phyloP scores from a whole-genome alignment of 2,888 invertebrate species.

The Hyposoter didymator region DNA sequence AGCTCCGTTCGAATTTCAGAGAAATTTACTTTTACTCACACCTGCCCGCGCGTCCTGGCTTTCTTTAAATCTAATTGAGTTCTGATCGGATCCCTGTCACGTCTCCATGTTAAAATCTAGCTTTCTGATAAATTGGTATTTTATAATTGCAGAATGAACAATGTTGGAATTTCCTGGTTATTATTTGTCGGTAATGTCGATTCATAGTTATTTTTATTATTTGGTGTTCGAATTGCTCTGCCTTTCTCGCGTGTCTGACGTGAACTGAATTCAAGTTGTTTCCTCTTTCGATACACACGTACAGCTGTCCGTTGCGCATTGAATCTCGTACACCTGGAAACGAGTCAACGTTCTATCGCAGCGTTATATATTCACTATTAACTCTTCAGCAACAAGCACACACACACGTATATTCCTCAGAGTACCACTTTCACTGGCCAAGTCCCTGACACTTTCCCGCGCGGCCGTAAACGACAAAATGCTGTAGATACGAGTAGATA shows the following conservation, averaged over 20 bases:
- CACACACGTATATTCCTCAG: background rate
- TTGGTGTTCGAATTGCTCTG: background rate
- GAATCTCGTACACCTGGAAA: slow-evolving; percentile 43
- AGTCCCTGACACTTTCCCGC: slow-evolving; percentile 65
- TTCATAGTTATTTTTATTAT: background rate
- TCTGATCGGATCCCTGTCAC: too few relatives aligned
- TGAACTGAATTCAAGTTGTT: slow-evolving; percentile 11
- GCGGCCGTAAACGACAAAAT: slow-evolving; percentile 51
- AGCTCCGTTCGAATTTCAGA: background rate
- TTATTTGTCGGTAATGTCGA: background rate
- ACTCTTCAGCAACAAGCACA: slow-evolving; percentile 6
- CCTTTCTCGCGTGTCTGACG: slow-evolving; percentile 17
- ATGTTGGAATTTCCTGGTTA: background rate
- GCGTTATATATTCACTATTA: slow-evolving; percentile 30
- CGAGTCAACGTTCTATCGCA: slow-evolving; percentile 29
- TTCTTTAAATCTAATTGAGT: too few relatives aligned
- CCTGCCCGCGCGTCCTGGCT: too few relatives aligned
- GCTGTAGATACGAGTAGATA: slow-evolving; percentile 11
- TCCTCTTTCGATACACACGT: slow-evolving; percentile 5
- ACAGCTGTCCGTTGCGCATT: slow-evolving; percentile 21
- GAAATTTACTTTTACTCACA: background rate
- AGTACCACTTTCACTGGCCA: slow-evolving; percentile 64
- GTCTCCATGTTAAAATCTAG: too few relatives aligned
- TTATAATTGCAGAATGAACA: background rate
- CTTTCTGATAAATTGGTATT: background rate